phyloP scores from a whole-genome alignment of 37 sponge, comb jelly and placozoan species.

The Spongia lamella region DNA sequence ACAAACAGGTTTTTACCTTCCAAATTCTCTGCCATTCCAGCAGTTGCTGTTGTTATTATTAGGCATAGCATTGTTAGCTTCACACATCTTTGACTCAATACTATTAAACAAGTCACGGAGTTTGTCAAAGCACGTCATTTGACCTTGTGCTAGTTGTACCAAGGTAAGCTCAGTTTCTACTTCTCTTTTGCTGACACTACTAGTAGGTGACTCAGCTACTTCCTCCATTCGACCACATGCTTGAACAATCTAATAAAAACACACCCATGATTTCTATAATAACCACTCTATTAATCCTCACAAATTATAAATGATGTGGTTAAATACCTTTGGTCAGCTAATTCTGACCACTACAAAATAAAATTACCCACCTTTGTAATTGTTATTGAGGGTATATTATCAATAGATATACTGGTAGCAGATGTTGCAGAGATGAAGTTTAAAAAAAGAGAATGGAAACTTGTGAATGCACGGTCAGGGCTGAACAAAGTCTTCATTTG shows the following conservation, averaged over 20 bases:
- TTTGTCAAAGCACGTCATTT: background rate
- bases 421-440: background rate
- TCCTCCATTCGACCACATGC: background rate
- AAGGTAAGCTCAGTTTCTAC: background rate
- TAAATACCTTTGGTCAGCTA: too few relatives aligned
- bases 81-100: background rate
- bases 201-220: conserved; percentile 7
- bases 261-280: too few relatives aligned
- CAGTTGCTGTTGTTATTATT: conserved; percentile 17
- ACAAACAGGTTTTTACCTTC: conserved; percentile 19
- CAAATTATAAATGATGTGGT: too few relatives aligned
- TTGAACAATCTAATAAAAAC: too few relatives aligned
- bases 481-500: background rate
- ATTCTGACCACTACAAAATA: too few relatives aligned
- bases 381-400: background rate
- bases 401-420: background rate
- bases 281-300: too few relatives aligned
- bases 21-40: conserved; percentile 45
- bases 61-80: background rate
- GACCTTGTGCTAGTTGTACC: background rate
- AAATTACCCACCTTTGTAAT: background rate
- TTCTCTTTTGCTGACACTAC: background rate
- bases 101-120: background rate
- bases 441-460: background rate
- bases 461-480: background rate